These are phyloP conservation scores for Merluccius polli DNA, from an alignment of 2,797 vertebrate genomes.

Conservation along the genomic window DNA sequence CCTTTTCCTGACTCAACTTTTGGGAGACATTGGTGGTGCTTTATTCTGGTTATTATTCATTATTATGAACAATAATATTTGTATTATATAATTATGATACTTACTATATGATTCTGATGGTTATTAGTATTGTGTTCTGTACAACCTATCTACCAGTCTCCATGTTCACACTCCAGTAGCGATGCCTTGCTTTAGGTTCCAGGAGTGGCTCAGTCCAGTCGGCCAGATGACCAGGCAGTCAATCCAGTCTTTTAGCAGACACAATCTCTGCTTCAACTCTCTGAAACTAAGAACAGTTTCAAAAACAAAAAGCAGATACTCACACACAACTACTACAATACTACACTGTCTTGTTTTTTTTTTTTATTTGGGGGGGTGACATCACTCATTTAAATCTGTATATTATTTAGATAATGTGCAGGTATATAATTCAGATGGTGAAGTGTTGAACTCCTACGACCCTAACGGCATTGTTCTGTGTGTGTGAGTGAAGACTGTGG, in stretches of 20 bases:
- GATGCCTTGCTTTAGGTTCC: conserved; percentile 32
- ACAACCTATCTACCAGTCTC: conserved; percentile 35
- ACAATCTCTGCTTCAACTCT: too few relatives aligned
- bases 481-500: conserved; percentile 27
- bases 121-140: conserved; percentile 29
- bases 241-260: too few relatives aligned
- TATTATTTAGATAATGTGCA: background rate
- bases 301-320: too few relatives aligned
- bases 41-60: conserved; percentile 21
- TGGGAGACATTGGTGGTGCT: conserved; percentile 39
- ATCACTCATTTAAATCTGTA: background rate
- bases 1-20: background rate
- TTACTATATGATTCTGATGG: conserved; percentile 33
- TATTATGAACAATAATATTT: conserved; percentile 11
- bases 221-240: background rate
- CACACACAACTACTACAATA: background rate
- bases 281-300: too few relatives aligned
- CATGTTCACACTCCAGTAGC: conserved; percentile 19
- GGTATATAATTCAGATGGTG: background rate
- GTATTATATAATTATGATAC: conserved; percentile 26
- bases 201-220: background rate
- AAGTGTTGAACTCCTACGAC: background rate
- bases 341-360: background rate
- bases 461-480: conserved; percentile 29
- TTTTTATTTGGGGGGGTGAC: background rate